These are phyloP conservation scores for Podargus strigoides DNA, from an alignment of 2,797 vertebrate genomes.

Conservation along the genomic window DNA sequence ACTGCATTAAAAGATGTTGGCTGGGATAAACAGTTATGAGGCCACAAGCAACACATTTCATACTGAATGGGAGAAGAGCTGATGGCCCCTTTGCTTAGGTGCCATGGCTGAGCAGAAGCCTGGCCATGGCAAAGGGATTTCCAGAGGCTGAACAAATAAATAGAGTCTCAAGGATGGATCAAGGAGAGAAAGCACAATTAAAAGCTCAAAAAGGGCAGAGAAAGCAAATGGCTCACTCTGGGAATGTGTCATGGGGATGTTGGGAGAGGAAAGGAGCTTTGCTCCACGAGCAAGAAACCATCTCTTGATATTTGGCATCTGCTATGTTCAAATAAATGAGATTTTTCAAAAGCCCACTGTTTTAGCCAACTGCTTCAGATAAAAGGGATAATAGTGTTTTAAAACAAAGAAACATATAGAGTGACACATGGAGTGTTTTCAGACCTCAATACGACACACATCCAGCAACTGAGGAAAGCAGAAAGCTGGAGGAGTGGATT, in stretches of 20 bases:
- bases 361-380: not conserved
- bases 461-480: not conserved
- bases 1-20: not conserved
- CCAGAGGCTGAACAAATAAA: not conserved
- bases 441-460: not conserved
- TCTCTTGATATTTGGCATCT: not conserved
- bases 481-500: not conserved
- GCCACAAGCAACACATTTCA: accelerated
- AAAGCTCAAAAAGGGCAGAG: not conserved
- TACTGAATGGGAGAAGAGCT: not conserved
- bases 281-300: accelerated
- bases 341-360: not conserved
- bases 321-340: not conserved
- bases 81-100: not conserved
- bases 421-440: not conserved
- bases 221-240: not conserved
- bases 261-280: not conserved
- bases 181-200: not conserved
- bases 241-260: not conserved
- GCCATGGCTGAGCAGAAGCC: not conserved
- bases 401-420: not conserved
- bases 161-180: not conserved
- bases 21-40: not conserved
- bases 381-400: not conserved
- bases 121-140: not conserved